Evolutionary conservation across 2,113 vertebrate genomes (phyloP).

Genomic region (Oxyura jamaicensis): DNA sequence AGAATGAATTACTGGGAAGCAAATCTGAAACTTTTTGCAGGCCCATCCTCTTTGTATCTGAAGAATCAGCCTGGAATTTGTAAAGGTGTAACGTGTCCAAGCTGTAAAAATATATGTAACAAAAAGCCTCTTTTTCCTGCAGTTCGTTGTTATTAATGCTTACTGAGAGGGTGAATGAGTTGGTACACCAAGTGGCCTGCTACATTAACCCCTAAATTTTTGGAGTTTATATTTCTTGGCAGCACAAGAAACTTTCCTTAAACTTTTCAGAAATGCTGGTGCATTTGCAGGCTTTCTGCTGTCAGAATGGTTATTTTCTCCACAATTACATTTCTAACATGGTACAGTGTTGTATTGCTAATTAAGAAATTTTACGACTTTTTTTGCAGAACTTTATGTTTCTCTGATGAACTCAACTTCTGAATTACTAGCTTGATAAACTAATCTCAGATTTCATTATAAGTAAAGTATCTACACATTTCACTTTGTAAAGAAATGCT

Average conservation of each 20-base stretch:
- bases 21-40: neutral
- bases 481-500: slow-evolving; percentile 20
- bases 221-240: neutral
- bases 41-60: neutral
- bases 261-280: neutral
- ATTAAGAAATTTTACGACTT: neutral
- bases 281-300: neutral
- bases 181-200: neutral
- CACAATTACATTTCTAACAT: neutral
- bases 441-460: neutral
- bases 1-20: neutral
- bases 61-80: neutral
- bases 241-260: neutral
- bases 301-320: neutral
- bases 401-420: neutral
- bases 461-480: neutral
- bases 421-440: neutral
- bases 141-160: neutral
- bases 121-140: neutral
- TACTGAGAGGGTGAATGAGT: neutral
- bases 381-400: neutral
- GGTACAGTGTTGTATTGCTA: neutral
- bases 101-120: neutral
- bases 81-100: neutral
- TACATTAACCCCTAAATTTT: neutral